Base-by-base conservation (phyloP, 1,140 invertebrate species). In the Macrobrachium nipponense region DNA sequence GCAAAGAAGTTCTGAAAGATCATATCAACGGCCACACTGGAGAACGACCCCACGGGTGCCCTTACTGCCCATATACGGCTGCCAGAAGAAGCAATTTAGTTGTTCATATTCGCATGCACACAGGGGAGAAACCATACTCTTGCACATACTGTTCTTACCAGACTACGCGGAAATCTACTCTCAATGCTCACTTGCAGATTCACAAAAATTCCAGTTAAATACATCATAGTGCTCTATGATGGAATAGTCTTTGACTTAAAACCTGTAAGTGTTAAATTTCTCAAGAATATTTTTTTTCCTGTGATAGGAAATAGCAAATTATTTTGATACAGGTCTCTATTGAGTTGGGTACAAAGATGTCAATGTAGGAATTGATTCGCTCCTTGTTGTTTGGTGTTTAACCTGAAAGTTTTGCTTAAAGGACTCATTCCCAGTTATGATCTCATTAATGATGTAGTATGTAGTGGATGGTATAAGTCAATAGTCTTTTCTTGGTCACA, bases 41-140 rank as follows among this genome's bases (percentile, higher is more conserved):
- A 18, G 82, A 85, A 75, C 76, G 77, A 60, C 82, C 82, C 12
- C 77, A 77, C 27, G 36, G 18, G 15, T 85, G 82, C 64, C 82
- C 82, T 18, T 62, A 75, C 61, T 85, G 82, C 27, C 75, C 82
- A 2, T 78, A 85, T 75, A 61, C 59, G 20, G 72, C 82, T 20
- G 44, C 82, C 6, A 72, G 62, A 59, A 44, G 77, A 44, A 75
- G 75, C 17, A 85, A 80, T 10, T 18, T 86, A n/a, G n/a, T 58
- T 12, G 51, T 61, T 20, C 84, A 86, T 51, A 44, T 86, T 59
- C 84, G 84, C n/a, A 86, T 60, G 17, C 84, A 86, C 61, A 80
- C 84, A 10, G 76, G 84, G 27, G 84, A 80, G 23, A 80, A 77
- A 43, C 84, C 84, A 10, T 86, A 66, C 27, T 51, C 59, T 15